Base-by-base conservation (phyloP, 2,113 vertebrate genomes). In the Ranitomeya imitator region DNA sequence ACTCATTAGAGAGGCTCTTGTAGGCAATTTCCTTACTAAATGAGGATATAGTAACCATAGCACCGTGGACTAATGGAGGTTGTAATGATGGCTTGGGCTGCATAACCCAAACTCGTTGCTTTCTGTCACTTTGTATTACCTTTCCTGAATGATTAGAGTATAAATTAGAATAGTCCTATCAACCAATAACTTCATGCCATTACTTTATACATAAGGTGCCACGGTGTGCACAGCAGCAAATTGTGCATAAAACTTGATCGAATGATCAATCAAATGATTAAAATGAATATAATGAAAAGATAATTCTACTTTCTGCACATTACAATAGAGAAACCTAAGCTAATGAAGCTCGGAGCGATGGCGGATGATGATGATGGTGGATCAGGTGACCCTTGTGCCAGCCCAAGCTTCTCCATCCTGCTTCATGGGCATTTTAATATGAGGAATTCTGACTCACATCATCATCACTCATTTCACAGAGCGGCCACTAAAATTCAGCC, bases 51-150 rank as follows among this genome's bases (percentile, higher is more conserved):
- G n/a, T 86, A 86, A 21, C 45, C 52, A 61, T 23, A 16, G 60
- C 19, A 26, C 67, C 89, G 84, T 84, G 85, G 79, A 90, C 77
- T 61, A 90, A 89, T 60, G 61, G 79, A 86, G 26, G 10, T 88
- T 86, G 86, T 65, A 86, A 89, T 61, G 89, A 81, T 89, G 83
- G 85, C 79, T 86, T 69, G 74, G 51, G 85, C 92, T 90, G 90
- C 91, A 69, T 6, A 89, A 18, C n/a, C 79, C 76, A 14, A 19
- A 79, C 79, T 81, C 67, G 61, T 80, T 91, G 88, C 6, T n/a
- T 87, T 91, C 86, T 92, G 80, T 89, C 61, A 73, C 85, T 90
- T 89, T 82, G 73, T 89, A 91, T 89, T 86, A 89, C 85, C 52
- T 55, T 73, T 26, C 73, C 13, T 79, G 83, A 83, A 21, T 90